Evolutionary conservation across 2,888 invertebrate genomes (phyloP), one percentile per base, ranked within the genome.

Genomic region (Osmoderma eremita): DNA sequence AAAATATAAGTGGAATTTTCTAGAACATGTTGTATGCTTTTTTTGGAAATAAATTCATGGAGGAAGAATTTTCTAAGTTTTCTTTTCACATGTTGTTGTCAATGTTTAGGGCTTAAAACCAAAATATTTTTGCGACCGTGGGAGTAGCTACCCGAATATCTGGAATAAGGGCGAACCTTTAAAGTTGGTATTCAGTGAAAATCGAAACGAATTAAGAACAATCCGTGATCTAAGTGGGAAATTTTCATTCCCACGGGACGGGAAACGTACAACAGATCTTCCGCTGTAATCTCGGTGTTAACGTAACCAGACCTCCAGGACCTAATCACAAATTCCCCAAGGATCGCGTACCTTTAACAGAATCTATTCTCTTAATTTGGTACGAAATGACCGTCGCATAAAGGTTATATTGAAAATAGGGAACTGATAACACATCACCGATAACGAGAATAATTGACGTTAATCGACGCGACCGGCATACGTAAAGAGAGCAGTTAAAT

Each of bases 281-380:
- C 58, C 30, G 18, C 65, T 65, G 61, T 58, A 64, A 68, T 65
- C 64, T 65, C 51, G 30, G 68, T 61, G 68, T 65, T 68, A 68
- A 68, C 68, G 64, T 56, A 56, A 49, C 62, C 42, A 56, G 68
- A 68, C 68, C 63, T 67, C 41, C 39, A 69, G 73, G 72, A 72
- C 71, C 73, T 75, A 75, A 75, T 75, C 74, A 74, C 69, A 56
- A 65, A 63, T 49, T 73, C 73, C 72, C 72, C 18, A 63, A 71
- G 71, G 75, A 70, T 45, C 20, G 30, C 30, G 41, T 30, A 61
- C 50, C 58, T 64, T 58, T 56, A 68, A 69, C 71, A 68, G 67
- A 48, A 42, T 65, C 56, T 24, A 39, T 64, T 56, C 67, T 50
- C 39, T 67, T 68, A 58, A 63, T 41, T 56, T 42, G 53, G 50